Conservation (phyloP, 2,888 invertebrate genomes). For the Mimas tiliae region DNA sequence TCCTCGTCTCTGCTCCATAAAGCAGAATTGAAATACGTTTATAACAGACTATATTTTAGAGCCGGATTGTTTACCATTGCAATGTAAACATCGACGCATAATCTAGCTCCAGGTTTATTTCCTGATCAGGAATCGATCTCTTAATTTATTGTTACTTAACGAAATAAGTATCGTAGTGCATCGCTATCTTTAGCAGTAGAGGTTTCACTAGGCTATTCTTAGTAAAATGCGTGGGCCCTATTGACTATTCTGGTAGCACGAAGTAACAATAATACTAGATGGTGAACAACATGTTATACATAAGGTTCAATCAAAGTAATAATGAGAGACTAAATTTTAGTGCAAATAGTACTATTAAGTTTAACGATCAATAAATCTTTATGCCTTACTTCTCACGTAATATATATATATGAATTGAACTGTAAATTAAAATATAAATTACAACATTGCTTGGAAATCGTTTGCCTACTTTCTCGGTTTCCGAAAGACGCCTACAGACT, state of each 20-base stretch:
- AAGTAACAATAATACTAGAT: not conserved
- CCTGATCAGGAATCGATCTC: too few species aligned
- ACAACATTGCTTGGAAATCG: not conserved
- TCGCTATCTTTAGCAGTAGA: not conserved
- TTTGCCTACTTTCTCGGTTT: not conserved
- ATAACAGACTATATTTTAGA: too few species aligned
- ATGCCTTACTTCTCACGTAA: not conserved
- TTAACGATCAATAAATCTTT: constrained; percentile 9
- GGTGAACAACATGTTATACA: not conserved
- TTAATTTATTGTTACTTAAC: too few species aligned
- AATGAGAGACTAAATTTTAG: not conserved
- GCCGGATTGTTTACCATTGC: too few species aligned
- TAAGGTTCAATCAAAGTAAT: not conserved
- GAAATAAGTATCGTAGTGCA: not conserved
- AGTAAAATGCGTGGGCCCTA: not conserved
- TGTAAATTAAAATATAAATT: not conserved
- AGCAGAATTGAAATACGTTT: too few species aligned
- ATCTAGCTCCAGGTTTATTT: too few species aligned
- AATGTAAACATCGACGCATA: not conserved
- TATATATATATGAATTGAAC: not conserved
- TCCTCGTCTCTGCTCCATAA: too few species aligned
- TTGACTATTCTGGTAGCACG: not conserved
- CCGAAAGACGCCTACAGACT: not conserved
- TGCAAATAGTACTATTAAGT: constrained; percentile 3
- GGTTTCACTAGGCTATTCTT: not conserved